A percentile compares a stretch with the other conserved stretches of the same genome.
These are phyloP conservation scores for Vulpes ferrilata DNA, from an alignment of 2,113 vertebrate genomes.

Conservation along the genomic window DNA sequence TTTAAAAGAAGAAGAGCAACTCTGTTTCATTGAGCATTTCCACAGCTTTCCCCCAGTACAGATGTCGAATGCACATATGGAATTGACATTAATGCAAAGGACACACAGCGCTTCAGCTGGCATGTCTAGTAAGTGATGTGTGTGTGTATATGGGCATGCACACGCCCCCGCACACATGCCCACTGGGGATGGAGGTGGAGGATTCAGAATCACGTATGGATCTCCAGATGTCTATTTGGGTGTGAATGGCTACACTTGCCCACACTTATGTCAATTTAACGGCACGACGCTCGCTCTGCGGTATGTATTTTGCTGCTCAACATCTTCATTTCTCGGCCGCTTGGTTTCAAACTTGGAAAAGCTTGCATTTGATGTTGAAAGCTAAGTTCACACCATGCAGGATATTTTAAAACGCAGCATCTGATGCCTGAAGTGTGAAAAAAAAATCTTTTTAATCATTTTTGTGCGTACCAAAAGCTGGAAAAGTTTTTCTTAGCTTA, in stretches of 20 bases:
- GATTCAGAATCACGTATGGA: fast-evolving
- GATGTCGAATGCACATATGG: background rate
- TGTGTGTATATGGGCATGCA: background rate
- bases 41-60: background rate
- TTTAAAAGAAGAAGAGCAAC: background rate
- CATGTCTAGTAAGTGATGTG: background rate
- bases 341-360: conserved; percentile 61
- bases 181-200: background rate
- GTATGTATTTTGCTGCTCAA: background rate
- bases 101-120: background rate
- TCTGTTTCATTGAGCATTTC: background rate
- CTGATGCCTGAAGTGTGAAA: conserved; percentile 74
- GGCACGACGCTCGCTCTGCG: fast-evolving
- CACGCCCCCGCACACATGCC: too few relatives aligned
- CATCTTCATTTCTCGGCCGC: conserved; percentile 44
- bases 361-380: conserved; percentile 62
- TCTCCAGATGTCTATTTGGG: background rate
- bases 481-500: conserved; percentile 47
- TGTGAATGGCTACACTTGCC: background rate
- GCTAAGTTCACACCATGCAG: conserved; percentile 63
- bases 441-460: conserved; percentile 49
- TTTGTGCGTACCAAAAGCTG: conserved; percentile 8
- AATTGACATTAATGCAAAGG: background rate
- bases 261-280: background rate
- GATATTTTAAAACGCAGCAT: conserved; percentile 73